Base-by-base conservation (phyloP, 2,888 invertebrate genomes). In the Cerastis rubricosa region DNA sequence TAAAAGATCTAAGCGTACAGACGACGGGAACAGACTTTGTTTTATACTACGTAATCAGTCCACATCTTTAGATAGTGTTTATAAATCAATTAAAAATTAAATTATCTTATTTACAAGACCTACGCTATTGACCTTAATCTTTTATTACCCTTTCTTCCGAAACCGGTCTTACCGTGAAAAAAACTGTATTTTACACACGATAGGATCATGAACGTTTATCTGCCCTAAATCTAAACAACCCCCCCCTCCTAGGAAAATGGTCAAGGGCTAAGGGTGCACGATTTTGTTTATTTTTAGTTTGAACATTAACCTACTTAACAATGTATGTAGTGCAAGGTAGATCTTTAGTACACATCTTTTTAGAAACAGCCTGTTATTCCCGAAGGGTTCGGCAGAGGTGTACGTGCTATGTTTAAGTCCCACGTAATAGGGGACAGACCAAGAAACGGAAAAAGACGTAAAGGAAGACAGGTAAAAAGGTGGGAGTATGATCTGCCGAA, bases 211-310 rank as follows among this genome's bases (percentile, higher is more conserved):
- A 40, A 51, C 54, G 14, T 61, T 61, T 80, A 86, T 87, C 86
- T 86, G 88, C 6, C 86, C 86, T 73, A 85, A 76, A 86, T 86
- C 86, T 87, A 49, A 81, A 57, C 71, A 59, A 63, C 64, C 73
- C 74, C 76, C 64, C 73, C 74, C 76, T 61, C 57, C 75, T 76
- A 45, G 25, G 65, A 72, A 72, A 74, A 76, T 81, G 83, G 77
- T 76, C 83, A 80, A 83, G 83, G 87, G 67, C 72, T 71, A 9
- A 19, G 61, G 70, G 71, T 70, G 51, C 74, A 78, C 75, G 83
- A 70, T 72, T 71, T 64, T 61, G 47, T 71, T 64, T 71, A 66
- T 70, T 70, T 84, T 76, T 54, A 72, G 29, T 66, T 51, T 80
- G 61, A 59, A 72, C 49, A 22, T 83, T 83, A 87, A 87, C 88